Base-by-base conservation (phyloP, 2,888 invertebrate genomes). In the Drosophila kokeensis region DNA sequence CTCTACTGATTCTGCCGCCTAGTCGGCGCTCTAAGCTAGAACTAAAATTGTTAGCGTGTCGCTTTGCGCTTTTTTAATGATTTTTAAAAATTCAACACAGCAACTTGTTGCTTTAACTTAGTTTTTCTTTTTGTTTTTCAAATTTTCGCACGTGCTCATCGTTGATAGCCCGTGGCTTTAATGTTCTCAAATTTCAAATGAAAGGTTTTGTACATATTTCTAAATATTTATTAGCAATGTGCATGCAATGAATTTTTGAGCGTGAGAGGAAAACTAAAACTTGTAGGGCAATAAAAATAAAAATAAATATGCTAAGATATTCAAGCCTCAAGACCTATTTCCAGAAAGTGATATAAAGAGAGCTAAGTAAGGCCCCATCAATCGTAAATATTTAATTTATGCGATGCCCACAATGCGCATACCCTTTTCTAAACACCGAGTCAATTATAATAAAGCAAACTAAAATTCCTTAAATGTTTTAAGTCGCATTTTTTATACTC, bases 61-160 rank as follows among this genome's bases (percentile, higher is more conserved):
- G 79, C 81, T 80, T 68, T 75, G 65, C 70, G 77, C 80, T 91
- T 90, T 90, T 87, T 91, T 82, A 90, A 89, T 82, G 75, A 76
- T 72, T 81, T 73, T 68, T 55, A 50, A 63, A 63, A 55, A 67
- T 52, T 42, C 38, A 48, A 36, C 42, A 59, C 61, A 60, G 53
- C 21, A 53, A 53, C 36, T 72, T 69, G 71, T 58, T 72, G 60
- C 66, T 66, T 54, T 55, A 73, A 67, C 69, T 86, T 57, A 62
- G 38, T 69, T 52, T 80, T 53, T 61, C 63, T 55, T 57, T 54
- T 54, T 38, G 21, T 38, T 53, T 45, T 38, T 52, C 24, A 1
- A 24, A 36, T 72, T 64, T 82, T 75, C 59, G 79, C 77, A 61
- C 79, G 67, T 79, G 75, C 58, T 67, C 15, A 42, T 57, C 49